A percentile compares a stretch with the other conserved stretches of the same genome.
Evolutionary conservation across 1,140 invertebrate species (phyloP).

Genomic region (Rhopalosiphum maidis): DNA sequence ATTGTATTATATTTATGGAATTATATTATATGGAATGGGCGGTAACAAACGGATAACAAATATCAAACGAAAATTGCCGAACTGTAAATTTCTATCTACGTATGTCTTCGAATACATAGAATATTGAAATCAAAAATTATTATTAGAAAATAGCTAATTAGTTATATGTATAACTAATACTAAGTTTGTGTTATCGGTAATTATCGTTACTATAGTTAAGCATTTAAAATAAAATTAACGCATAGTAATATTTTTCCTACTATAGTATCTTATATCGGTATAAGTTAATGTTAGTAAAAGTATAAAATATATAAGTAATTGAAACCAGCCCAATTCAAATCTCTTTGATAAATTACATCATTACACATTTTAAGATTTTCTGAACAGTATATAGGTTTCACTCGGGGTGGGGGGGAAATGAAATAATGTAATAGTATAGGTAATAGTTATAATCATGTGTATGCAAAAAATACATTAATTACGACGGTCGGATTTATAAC

Average conservation of each 20-base stretch:
- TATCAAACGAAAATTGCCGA: background rate
- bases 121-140: background rate
- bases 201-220: background rate
- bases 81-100: background rate
- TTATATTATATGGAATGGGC: background rate
- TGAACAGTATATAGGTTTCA: background rate
- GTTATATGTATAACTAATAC: background rate
- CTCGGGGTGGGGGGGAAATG: background rate
- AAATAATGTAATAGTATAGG: background rate
- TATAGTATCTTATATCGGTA: background rate
- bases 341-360: background rate
- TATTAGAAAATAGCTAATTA: background rate
- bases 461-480: conserved; percentile 2
- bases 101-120: background rate
- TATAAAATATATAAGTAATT: background rate
- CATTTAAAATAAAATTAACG: background rate
- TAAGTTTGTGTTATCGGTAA: background rate
- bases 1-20: background rate
- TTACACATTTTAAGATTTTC: conserved; percentile 4
- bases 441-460: background rate
- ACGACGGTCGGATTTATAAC: background rate
- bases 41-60: background rate
- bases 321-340: background rate
- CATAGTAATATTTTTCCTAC: background rate
- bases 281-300: background rate